A percentile compares a stretch with the other conserved stretches of the same genome.
Evolutionary conservation across 1,140 invertebrate species (phyloP).

Genomic region (Linepithema humile): DNA sequence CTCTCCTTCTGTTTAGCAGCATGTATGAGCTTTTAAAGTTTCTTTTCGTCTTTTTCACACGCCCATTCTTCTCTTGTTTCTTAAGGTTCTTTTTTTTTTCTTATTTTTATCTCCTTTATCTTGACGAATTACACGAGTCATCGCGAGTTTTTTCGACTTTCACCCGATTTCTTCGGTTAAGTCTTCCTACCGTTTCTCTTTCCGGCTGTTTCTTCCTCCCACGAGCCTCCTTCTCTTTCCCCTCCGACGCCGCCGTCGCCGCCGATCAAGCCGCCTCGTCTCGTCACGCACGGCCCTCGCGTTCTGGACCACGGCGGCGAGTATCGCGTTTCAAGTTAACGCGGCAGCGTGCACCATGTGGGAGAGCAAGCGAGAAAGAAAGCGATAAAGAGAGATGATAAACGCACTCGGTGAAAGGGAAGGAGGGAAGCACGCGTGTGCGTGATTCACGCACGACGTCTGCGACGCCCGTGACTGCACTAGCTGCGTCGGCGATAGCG

Average conservation of each 20-base stretch:
- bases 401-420: background rate
- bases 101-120: conserved; percentile 7
- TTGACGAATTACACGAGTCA: conserved; percentile 10
- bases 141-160: conserved; percentile 54
- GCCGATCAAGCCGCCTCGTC: conserved; percentile 56
- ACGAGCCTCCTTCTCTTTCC: background rate
- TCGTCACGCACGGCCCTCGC: conserved; percentile 60
- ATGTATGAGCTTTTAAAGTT: conserved; percentile 19
- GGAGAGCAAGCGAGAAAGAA: conserved; percentile 54
- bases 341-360: conserved; percentile 62
- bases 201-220: conserved; percentile 9
- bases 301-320: conserved; percentile 57
- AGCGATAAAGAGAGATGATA: background rate
- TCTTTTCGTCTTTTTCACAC: conserved; percentile 30
- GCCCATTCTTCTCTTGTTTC: background rate
- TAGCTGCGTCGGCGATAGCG: background rate
- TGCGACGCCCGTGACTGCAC: conserved; percentile 23
- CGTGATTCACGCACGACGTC: conserved; percentile 54
- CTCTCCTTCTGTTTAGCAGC: background rate
- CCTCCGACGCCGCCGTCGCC: background rate
- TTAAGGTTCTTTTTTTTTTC: background rate
- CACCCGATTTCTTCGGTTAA: conserved; percentile 17
- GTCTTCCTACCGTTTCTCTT: conserved; percentile 28
- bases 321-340: conserved; percentile 81
- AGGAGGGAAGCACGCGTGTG: conserved; percentile 20